A percentile compares a stretch with the other conserved stretches of the same genome.
Conservation (phyloP, 2,888 invertebrate species). For the Nemoura dubitans region DNA sequence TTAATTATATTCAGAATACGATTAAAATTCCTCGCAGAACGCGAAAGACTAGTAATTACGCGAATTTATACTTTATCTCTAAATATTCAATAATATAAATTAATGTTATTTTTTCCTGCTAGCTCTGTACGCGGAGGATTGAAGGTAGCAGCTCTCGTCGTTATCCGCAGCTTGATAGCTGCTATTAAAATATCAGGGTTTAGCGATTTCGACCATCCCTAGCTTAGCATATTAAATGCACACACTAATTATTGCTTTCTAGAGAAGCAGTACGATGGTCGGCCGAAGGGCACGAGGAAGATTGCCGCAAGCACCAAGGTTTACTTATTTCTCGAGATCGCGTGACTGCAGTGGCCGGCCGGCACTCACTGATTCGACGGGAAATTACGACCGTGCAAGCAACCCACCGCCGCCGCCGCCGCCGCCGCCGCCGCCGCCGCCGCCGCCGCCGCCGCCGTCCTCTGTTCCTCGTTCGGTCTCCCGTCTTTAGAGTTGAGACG, state of each 20-base stretch:
- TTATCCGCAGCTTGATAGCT: conserved; percentile 18
- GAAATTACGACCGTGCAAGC: neutral
- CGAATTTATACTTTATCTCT: neutral
- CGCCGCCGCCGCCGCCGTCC: neutral
- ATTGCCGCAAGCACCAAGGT: conserved; percentile 19
- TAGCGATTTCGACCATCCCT: conserved; percentile 36
- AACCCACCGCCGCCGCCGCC: neutral
- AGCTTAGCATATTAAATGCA: conserved; percentile 37
- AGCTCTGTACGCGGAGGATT: neutral
- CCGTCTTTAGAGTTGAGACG: neutral
- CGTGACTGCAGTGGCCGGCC: conserved; percentile 5
- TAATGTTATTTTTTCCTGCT: neutral
- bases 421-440: neutral
- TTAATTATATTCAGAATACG: conserved; percentile 16
- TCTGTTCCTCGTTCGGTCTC: neutral
- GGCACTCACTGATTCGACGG: neutral
- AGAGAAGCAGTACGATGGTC: conserved; percentile 18
- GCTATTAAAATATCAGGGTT: conserved; percentile 32
- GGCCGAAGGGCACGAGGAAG: conserved; percentile 15
- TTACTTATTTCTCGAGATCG: conserved; percentile 26
- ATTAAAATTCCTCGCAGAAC: conserved; percentile 19
- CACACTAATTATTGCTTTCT: conserved; percentile 37
- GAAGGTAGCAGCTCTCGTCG: neutral
- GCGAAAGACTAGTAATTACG: conserved; percentile 21
- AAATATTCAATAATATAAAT: conserved; percentile 29